Percentiles rank a stretch among this genome's conserved stretches.
These are phyloP conservation scores for Hypomecis punctinalis DNA, from an alignment of 2,888 invertebrate genomes.

Conservation along the genomic window DNA sequence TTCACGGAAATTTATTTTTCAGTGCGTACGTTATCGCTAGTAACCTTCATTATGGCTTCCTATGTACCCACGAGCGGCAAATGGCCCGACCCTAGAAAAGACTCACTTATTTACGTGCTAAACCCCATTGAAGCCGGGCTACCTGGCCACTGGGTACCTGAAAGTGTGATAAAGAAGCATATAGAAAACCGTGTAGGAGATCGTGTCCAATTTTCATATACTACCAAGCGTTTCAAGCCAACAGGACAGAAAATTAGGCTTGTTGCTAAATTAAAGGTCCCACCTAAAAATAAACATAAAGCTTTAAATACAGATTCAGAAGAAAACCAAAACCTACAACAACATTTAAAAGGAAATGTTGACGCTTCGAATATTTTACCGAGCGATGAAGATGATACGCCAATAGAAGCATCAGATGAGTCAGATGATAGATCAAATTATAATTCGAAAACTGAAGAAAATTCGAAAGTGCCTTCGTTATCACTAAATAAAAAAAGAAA, in stretches of 20 bases:
- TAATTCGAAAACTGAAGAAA: background rate
- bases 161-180: slow-evolving; percentile 54
- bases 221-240: background rate
- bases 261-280: background rate
- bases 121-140: slow-evolving; percentile 63
- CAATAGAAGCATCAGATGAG: background rate
- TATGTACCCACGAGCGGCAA: slow-evolving; percentile 43
- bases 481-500: background rate
- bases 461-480: background rate
- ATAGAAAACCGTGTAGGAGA: slow-evolving; percentile 54
- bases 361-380: background rate
- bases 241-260: background rate
- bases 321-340: background rate
- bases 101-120: slow-evolving; percentile 51
- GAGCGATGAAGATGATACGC: background rate
- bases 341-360: background rate
- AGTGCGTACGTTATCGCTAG: slow-evolving; percentile 54
- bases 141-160: slow-evolving; percentile 62
- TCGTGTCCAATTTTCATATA: background rate
- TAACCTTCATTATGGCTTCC: slow-evolving; percentile 44
- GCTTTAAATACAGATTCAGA: background rate
- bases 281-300: background rate
- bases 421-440: background rate
- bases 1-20: slow-evolving; percentile 38
- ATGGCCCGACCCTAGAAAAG: slow-evolving; percentile 47